These are phyloP conservation scores for Orbicella faveolata DNA, from an alignment of 64 coral and sea anemone genomes.

Conservation along the genomic window DNA sequence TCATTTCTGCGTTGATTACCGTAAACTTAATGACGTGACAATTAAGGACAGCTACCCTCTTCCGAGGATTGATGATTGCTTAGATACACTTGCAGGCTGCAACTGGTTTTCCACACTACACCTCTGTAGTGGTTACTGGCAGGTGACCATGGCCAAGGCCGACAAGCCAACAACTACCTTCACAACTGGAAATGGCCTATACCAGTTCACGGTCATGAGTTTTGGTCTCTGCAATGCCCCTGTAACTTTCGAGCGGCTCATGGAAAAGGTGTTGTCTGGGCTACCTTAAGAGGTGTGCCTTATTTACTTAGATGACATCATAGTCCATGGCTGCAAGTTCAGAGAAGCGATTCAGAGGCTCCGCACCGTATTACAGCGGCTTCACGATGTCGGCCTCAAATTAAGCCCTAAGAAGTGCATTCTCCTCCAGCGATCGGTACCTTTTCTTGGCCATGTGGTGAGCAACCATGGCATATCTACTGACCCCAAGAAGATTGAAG, in stretches of 20 bases:
- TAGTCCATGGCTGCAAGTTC: conserved; percentile 5
- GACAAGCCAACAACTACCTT: conserved; percentile 54
- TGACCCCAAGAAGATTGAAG: conserved; percentile 28
- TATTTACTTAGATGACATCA: conserved; percentile 44
- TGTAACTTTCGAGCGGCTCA: conserved; percentile 46
- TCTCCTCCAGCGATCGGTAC: conserved; percentile 7
- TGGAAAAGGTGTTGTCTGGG: conserved; percentile 44
- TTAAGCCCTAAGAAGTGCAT: conserved; percentile 51
- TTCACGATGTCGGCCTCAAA: conserved; percentile 22
- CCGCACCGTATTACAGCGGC: conserved; percentile 27
- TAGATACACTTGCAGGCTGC: conserved; percentile 14
- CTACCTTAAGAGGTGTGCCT: conserved; percentile 32
- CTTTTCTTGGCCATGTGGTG: conserved; percentile 47
- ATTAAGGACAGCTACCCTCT: conserved; percentile 25
- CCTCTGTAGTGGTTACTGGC: conserved; percentile 28
- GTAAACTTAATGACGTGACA: conserved; percentile 39
- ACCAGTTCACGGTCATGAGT: conserved; percentile 39
- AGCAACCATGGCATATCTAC: conserved; percentile 30
- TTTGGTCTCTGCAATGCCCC: conserved; percentile 50
- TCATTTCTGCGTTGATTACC: conserved; percentile 30
- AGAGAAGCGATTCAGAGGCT: conserved; percentile 13
- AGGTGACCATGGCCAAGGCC: conserved; percentile 11
- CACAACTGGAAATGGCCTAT: conserved; percentile 17
- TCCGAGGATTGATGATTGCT: neutral
- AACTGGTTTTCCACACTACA: neutral